Evolutionary conservation across 2,113 vertebrate species (phyloP), one percentile per base, ranked within the genome.

Genomic region (Prunella himalayana): DNA sequence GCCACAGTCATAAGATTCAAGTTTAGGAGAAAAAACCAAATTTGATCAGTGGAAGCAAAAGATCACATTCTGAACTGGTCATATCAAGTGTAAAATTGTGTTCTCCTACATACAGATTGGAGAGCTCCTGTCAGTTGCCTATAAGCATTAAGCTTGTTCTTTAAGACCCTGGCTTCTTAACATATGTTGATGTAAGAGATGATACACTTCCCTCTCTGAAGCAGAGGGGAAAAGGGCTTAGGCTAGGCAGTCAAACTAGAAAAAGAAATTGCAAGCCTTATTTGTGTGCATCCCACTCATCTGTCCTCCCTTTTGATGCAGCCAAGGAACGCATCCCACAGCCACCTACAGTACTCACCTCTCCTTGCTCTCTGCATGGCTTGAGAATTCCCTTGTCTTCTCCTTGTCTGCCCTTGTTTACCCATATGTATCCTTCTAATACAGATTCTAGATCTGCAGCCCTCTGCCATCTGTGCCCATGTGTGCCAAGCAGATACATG

Each of bases 321-420:
- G 71, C 54, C 92, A 90, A 86, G 64, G 68, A 96, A 70, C 35
- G 53, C 77, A 65, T 90, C 92, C 63, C 50, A 82, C 54, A 73
- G 5, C 95, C 88, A 83, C 94, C 95, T 88, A 77, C 90, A 70
- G 6, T 31, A 22, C 13, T 95, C 71, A 81, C 88, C 92, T 92
- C 30, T 66, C 30, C 1, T 2, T 95, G 84, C 70, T 69, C 94
- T 90, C 76, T 79, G 90, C 44, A 15, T 57, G 45, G 61, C 90
- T 94, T 88, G 71, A 97, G 87, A 95, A 73, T 88, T 94, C 42
- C 71, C 64, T 86, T 2, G 1, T 85, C 57, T 88, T 82, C 82
- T 90, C 83, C 72, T 93, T 93, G 92, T 88, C 88, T 97, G 88
- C 63, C 76, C 88, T 86, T 77, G 61, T 90, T 11, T 54, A 65